phyloP scores from a whole-genome alignment of 2,797 vertebrate genomes.

The Miichthys miiuy region DNA sequence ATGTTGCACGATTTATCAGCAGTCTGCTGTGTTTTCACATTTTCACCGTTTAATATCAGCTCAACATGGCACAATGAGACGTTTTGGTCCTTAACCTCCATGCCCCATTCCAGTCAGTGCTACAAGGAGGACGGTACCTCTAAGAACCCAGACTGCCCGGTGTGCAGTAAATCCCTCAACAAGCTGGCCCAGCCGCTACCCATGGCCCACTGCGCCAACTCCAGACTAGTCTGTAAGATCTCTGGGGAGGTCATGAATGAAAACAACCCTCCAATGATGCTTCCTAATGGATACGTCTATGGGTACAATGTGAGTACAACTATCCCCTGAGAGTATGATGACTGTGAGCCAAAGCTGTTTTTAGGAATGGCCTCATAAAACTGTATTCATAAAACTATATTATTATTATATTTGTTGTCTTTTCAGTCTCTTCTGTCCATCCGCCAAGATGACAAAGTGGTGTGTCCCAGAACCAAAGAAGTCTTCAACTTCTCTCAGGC shows the following conservation, averaged over 20 bases:
- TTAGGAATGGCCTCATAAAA: too few species aligned
- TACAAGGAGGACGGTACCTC: constrained; percentile 99
- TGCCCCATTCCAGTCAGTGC: constrained; percentile 90
- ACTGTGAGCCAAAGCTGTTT: background rate
- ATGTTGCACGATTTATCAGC: too few species aligned
- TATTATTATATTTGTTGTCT: background rate
- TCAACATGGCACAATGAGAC: background rate
- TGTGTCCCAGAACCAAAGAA: constrained; percentile 99
- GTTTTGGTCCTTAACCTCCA: constrained; percentile 81
- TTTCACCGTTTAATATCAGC: too few species aligned
- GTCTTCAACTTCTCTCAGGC: constrained; percentile 99
- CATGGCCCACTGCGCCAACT: constrained; percentile 99
- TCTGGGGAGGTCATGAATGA: constrained; percentile 99
- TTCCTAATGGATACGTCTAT: constrained; percentile 99
- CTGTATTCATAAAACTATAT: too few species aligned
- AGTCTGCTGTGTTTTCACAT: too few species aligned
- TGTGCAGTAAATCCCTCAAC: constrained; percentile 99
- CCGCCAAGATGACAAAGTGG: constrained; percentile 98
- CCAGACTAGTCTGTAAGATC: constrained; percentile 99
- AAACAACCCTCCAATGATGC: constrained; percentile 99
- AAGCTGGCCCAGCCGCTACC: constrained; percentile 98
- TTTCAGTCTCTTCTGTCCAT: constrained; percentile 97
- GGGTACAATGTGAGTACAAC: constrained; percentile 95
- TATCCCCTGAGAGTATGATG: too few species aligned
- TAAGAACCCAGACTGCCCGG: constrained; percentile 98